Evolutionary conservation across 2,888 invertebrate species (phyloP), one percentile per base, ranked within the genome.

Genomic region (Drosophila niveifrons): DNA sequence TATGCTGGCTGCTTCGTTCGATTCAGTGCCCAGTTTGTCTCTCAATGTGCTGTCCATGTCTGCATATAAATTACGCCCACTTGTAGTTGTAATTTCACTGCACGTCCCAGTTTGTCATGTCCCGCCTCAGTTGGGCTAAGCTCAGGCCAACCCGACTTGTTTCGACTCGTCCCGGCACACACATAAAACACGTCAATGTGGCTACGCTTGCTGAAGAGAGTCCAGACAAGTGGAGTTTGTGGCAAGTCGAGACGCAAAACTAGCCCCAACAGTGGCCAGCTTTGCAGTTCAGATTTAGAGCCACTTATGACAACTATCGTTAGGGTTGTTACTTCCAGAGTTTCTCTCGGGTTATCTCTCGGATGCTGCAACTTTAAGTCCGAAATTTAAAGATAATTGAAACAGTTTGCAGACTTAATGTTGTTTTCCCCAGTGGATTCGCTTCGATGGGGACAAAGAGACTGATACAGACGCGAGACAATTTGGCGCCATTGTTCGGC

Each of bases 21-120:
- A 83, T 81, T 78, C 56, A 68, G 55, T 73, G 56, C 50, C 53
- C 58, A 64, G 74, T 77, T 70, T 83, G 84, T 73, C 67, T 73
- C 66, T 71, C 78, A 74, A 83, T 82, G 83, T 83, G 66, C 66
- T 65, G 80, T 64, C 67, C 85, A 77, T 77, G 88, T 82, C 82
- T 82, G 88, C 88, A 88, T 82, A 85, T 88, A 85, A 84, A 84
- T 85, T 82, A 79, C 69, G 71, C 71, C 71, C 74, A 36, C 82
- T 84, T 88, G 88, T 88, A 82, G 72, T 85, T 82, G 77, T 76
- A 73, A 68, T 87, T 82, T 87, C 75, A 66, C 68, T 72, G 68
- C 85, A 84, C 87, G 84, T 84, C 72, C 53, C 82, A 76, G 82
- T 81, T 76, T 78, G 73, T 84, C 85, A 58, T 66, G 67, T 10